phyloP scores from a whole-genome alignment of 1,140 invertebrate species.

The Saccostrea echinata region DNA sequence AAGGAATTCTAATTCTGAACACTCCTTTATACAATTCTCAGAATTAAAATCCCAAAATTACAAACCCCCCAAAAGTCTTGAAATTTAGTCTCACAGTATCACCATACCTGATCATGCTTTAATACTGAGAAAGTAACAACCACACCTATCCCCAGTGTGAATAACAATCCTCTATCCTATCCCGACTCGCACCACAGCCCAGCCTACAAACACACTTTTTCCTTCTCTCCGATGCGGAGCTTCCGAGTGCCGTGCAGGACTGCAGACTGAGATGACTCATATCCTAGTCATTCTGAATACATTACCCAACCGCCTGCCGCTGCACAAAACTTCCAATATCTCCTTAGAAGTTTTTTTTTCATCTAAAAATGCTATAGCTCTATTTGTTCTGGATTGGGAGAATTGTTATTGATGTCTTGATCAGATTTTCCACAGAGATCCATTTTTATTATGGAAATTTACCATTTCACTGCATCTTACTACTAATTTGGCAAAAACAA shows the following conservation, averaged over 20 bases:
- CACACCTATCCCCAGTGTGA: background rate
- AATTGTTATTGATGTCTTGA: slow-evolving; percentile 27
- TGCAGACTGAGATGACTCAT: slow-evolving; percentile 30
- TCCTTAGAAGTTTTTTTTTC: slow-evolving; percentile 32
- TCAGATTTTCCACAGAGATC: slow-evolving; percentile 12
- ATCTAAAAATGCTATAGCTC: background rate
- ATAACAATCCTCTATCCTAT: background rate
- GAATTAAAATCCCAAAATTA: background rate
- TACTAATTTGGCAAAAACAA: background rate
- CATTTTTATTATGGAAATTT: background rate
- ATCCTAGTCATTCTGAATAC: slow-evolving; percentile 31
- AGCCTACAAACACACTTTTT: slow-evolving; percentile 26
- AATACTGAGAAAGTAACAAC: background rate
- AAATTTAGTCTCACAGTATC: background rate
- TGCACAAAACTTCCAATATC: slow-evolving; percentile 38
- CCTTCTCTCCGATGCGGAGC: slow-evolving; percentile 25
- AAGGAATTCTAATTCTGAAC: background rate
- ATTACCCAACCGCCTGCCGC: slow-evolving; percentile 19
- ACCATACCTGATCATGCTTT: slow-evolving; percentile 34
- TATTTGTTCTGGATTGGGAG: slow-evolving; percentile 25
- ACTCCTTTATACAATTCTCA: background rate
- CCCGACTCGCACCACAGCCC: background rate
- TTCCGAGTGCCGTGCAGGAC: slow-evolving; percentile 16
- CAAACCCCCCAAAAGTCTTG: too few relatives aligned
- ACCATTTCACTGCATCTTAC: background rate